Percentiles rank a stretch among this genome's conserved stretches.
Evolutionary conservation across 2,888 invertebrate species (phyloP).

Genomic region (Andrena trimmerana): DNA sequence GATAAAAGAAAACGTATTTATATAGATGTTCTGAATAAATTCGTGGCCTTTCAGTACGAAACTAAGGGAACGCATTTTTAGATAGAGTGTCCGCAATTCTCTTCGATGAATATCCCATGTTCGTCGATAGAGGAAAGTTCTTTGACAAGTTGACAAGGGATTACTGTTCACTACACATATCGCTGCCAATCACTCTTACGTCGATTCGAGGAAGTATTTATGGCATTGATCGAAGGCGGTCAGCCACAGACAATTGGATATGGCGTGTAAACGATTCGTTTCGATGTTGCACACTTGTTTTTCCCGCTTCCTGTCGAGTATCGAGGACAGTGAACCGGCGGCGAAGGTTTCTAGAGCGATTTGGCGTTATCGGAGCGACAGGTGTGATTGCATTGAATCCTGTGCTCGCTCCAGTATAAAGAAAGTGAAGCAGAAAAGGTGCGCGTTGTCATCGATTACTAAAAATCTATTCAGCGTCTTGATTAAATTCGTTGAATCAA

Average conservation of each 20-base stretch:
- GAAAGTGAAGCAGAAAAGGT: too few relatives aligned
- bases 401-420: too few relatives aligned
- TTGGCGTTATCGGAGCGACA: not conserved
- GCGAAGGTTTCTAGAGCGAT: not conserved
- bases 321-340: constrained; percentile 21
- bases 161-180: not conserved
- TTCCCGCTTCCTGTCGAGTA: not conserved
- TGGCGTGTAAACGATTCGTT: not conserved
- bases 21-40: not conserved
- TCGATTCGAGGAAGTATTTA: not conserved
- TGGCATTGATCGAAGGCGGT: not conserved
- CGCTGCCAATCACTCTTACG: not conserved
- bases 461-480: too few relatives aligned
- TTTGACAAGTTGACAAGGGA: too few relatives aligned
- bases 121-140: too few relatives aligned
- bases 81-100: too few relatives aligned
- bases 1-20: constrained; percentile 1
- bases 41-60: too few relatives aligned
- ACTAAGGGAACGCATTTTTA: too few relatives aligned
- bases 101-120: too few relatives aligned
- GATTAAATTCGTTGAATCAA: constrained; percentile 17
- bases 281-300: not conserved
- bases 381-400: too few relatives aligned
- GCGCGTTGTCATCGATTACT: too few relatives aligned
- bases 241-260: not conserved